Evolutionary conservation across 2,113 vertebrate species (phyloP).

Genomic region (Microcebus lehilahytsara): DNA sequence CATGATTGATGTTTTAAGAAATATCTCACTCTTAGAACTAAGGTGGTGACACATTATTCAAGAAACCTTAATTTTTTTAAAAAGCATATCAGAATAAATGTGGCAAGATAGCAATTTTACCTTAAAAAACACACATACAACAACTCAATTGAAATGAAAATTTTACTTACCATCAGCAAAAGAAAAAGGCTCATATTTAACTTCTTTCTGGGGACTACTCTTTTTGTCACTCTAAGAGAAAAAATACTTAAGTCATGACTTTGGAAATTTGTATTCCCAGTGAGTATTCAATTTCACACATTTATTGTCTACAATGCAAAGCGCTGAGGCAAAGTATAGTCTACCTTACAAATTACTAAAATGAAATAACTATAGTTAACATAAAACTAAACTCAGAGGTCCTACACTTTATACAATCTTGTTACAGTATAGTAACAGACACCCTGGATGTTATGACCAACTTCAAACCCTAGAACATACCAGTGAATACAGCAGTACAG

Average conservation of each 20-base stretch:
- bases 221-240: constrained; percentile 82
- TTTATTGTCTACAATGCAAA: not conserved
- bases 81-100: not conserved
- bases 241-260: not conserved
- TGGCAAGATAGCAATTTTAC: not conserved
- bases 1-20: not conserved
- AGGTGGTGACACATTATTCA: not conserved
- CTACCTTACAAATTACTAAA: not conserved
- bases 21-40: not conserved
- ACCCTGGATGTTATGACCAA: not conserved
- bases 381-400: not conserved
- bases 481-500: not conserved
- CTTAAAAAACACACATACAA: not conserved
- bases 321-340: not conserved
- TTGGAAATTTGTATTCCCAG: constrained; percentile 25
- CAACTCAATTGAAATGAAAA: not conserved
- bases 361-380: not conserved
- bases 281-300: not conserved
- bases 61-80: not conserved
- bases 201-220: constrained; percentile 87
- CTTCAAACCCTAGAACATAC: not conserved
- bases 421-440: not conserved
- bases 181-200: constrained; percentile 94
- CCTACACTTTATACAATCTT: not conserved
- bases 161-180: constrained; percentile 93